Base-by-base conservation (phyloP, 2,113 vertebrate genomes). In the Equus quagga region DNA sequence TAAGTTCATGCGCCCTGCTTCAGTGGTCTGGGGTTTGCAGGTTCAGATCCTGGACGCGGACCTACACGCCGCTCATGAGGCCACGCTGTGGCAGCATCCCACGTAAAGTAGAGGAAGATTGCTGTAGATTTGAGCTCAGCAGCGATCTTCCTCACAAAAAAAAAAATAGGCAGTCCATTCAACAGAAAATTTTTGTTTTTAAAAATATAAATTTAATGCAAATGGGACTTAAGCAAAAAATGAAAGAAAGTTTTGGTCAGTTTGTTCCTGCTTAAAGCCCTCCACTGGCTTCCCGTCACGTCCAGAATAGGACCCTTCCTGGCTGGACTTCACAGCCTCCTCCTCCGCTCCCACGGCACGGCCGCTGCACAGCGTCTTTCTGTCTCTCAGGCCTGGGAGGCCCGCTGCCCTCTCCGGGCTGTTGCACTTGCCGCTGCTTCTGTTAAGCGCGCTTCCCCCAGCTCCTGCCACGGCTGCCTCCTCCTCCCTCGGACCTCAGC, bases 321-420 rank as follows among this genome's bases (percentile, higher is more conserved):
- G 60, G 8, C 41, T 26, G 70, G 46, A 6, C 72, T 18, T 54
- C 15, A 0, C 6, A 18, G 0, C 44, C 8, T 62, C n/a, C 1
- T 14, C 17, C n/a, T 7, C 14, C 2, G 1, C 13, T 15, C 44
- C 7, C 15, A 12, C 17, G 3, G 49, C 69, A 2, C 3, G 24
- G 31, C 28, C 36, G 36, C 36, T 41, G 36, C 36, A 41, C 36
- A 41, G 36, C 36, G 36, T 41, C 46, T 15, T 21, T 46, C 72
- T 26, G 31, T 11, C 28, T 28, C 31, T 79, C 26, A 1, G 0
- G 13, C 41, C 46, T 14, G 41, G 26, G 2, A 11, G n/a, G 31
- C n/a, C 41, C 19, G 31, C 26, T 60, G 31, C 49, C 10, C 3
- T 78, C 41, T 49, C 69, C 6, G 13, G 8, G 51, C 33, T n/a